Percentiles rank a stretch among this genome's conserved stretches.
Evolutionary conservation across 2,113 vertebrate genomes (phyloP).

Genomic region (Phoenicopterus ruber): DNA sequence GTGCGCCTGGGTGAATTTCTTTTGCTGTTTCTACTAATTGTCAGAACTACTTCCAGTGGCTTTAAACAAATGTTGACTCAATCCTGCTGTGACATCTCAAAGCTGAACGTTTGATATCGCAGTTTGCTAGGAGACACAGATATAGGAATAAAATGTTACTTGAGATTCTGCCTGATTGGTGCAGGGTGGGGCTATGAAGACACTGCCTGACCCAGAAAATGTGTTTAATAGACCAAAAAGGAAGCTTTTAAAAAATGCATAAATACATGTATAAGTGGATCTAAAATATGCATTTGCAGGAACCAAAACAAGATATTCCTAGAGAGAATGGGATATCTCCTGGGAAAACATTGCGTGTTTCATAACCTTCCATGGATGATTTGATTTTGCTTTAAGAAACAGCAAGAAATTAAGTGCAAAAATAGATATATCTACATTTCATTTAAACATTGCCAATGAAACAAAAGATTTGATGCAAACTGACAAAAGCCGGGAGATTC

Average conservation of each 20-base stretch:
- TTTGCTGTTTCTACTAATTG: constrained; percentile 46
- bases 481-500: background rate
- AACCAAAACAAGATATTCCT: constrained; percentile 41
- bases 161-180: background rate
- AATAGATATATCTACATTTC: background rate
- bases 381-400: background rate
- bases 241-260: constrained; percentile 37
- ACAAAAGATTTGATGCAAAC: background rate
- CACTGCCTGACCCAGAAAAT: constrained; percentile 28
- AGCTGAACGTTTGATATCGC: background rate
- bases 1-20: background rate
- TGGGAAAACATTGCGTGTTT: constrained; percentile 9
- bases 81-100: constrained; percentile 38
- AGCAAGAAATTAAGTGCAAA: background rate
- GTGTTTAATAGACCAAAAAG: constrained; percentile 28
- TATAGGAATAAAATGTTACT: background rate
- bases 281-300: constrained; percentile 21
- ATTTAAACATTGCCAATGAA: background rate
- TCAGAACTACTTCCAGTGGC: constrained; percentile 23
- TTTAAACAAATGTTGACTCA: constrained; percentile 56
- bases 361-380: background rate
- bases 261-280: background rate
- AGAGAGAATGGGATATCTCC: background rate
- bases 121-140: constrained; percentile 21
- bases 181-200: background rate